phyloP scores from a whole-genome alignment of 64 coral and sea anemone genomes.

The Pocillopora damicornis region DNA sequence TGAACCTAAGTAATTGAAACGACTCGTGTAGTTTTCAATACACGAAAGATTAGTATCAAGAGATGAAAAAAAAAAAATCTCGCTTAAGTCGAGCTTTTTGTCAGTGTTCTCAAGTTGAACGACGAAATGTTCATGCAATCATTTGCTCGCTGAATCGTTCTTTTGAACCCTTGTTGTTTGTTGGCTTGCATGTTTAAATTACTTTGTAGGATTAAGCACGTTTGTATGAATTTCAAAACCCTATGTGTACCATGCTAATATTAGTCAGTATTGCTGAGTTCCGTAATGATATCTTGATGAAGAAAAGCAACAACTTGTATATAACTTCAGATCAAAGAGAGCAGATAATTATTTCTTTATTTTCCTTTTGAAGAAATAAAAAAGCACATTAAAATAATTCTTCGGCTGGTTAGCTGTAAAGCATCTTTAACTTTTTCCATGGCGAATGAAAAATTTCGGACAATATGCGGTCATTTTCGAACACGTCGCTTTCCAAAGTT shows the following conservation, averaged over 20 bases:
- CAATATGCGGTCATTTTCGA: conserved; percentile 41
- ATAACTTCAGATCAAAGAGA: conserved; percentile 82
- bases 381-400: conserved; percentile 92
- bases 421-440: background rate
- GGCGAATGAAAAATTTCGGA: background rate
- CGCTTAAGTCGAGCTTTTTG: conserved; percentile 25
- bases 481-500: conserved; percentile 23
- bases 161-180: conserved; percentile 44
- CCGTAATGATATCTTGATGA: conserved; percentile 75
- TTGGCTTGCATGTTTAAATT: conserved; percentile 57
- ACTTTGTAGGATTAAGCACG: conserved; percentile 65
- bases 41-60: conserved; percentile 29
- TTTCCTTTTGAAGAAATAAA: conserved; percentile 93
- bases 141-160: conserved; percentile 32
- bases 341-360: conserved; percentile 73
- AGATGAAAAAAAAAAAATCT: conserved; percentile 24
- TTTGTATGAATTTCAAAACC: conserved; percentile 77
- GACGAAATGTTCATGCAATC: conserved; percentile 25
- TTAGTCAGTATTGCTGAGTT: conserved; percentile 65
- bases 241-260: conserved; percentile 76
- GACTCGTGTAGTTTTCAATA: conserved; percentile 36
- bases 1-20: conserved; percentile 31
- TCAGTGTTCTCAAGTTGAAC: conserved; percentile 4
- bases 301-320: conserved; percentile 67
- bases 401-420: background rate